These are phyloP conservation scores for Dromiciops gliroides DNA, from an alignment of 2,113 vertebrate species.

Conservation along the genomic window DNA sequence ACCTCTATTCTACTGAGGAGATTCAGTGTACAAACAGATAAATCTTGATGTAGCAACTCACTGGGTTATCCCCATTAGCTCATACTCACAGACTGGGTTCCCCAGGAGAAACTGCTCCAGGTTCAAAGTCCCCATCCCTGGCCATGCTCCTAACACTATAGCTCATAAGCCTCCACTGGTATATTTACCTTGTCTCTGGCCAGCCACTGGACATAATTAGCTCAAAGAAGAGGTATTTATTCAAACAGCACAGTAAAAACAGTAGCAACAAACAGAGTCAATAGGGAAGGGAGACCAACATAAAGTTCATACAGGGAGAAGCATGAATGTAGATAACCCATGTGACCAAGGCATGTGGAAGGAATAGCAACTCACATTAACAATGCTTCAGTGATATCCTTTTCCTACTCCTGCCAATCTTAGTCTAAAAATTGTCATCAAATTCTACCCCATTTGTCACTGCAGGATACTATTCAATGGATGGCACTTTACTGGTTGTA, in stretches of 20 bases:
- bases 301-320: background rate
- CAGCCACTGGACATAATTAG: background rate
- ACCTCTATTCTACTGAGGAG: background rate
- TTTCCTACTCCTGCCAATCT: background rate
- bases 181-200: background rate
- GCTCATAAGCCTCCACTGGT: background rate
- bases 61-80: background rate
- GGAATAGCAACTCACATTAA: background rate
- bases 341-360: background rate
- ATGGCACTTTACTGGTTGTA: background rate
- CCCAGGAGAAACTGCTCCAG: background rate
- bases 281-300: background rate
- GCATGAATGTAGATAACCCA: background rate
- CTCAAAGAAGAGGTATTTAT: background rate
- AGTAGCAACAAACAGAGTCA: background rate
- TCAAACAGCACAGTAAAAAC: background rate
- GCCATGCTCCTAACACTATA: background rate
- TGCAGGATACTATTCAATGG: background rate
- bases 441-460: background rate
- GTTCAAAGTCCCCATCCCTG: background rate
- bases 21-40: background rate
- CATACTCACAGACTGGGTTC: background rate
- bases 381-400: background rate
- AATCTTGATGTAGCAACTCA: background rate
- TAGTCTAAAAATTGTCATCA: background rate